Percentiles rank a stretch among this genome's conserved stretches.
Conservation (phyloP, 2,888 invertebrate species). For the Leptinotarsa haldemani region DNA sequence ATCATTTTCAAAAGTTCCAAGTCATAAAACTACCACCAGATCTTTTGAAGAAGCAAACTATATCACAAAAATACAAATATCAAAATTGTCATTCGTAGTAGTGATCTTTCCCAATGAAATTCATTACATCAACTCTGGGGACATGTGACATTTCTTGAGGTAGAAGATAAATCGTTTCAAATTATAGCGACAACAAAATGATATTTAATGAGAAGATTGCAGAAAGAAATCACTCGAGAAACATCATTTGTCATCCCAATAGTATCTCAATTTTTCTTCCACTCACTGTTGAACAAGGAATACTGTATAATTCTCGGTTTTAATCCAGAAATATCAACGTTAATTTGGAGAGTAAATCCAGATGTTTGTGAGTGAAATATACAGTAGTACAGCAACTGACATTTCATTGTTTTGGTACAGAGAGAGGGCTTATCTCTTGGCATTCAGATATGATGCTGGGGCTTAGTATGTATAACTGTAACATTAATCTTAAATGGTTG, state of each 20-base stretch:
- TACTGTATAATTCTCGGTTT: constrained; percentile 8
- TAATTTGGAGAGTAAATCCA: constrained; percentile 30
- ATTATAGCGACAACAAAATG: too few relatives aligned
- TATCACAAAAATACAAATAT: too few relatives aligned
- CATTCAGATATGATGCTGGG: constrained; percentile 42
- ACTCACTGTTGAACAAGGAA: neutral
- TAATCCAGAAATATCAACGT: constrained; percentile 24
- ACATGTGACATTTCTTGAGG: too few relatives aligned
- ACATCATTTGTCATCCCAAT: neutral
- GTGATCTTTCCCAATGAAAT: too few relatives aligned
- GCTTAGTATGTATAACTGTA: constrained; percentile 39
- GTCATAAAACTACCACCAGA: too few relatives aligned
- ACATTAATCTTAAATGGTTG: constrained; percentile 47
- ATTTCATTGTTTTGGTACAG: constrained; percentile 29
- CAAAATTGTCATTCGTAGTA: too few relatives aligned
- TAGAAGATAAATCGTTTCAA: too few relatives aligned
- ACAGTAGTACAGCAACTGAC: constrained; percentile 28
- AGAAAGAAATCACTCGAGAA: too few relatives aligned
- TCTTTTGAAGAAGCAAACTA: too few relatives aligned
- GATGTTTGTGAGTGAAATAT: constrained; percentile 28
- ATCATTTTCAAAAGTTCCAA: too few relatives aligned
- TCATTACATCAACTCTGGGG: too few relatives aligned
- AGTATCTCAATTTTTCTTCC: neutral
- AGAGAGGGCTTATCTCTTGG: constrained; percentile 43
- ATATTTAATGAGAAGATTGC: too few relatives aligned